Conservation (phyloP, 2,888 invertebrate species). For the Lasioglossum lativentre region DNA sequence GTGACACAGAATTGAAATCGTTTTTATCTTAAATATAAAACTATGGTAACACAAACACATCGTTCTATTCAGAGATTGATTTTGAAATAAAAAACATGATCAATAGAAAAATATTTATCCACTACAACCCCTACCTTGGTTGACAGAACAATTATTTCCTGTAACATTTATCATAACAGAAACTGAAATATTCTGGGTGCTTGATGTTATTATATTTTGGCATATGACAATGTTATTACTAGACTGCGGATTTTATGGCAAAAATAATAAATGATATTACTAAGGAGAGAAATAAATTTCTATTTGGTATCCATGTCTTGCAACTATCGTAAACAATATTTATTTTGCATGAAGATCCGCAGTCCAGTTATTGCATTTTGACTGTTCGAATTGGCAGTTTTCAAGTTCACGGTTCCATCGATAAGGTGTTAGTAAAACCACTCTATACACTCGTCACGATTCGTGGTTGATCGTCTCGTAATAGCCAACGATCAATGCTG, state of each 20-base stretch:
- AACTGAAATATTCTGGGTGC: background rate
- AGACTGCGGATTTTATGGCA: background rate
- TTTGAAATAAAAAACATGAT: background rate
- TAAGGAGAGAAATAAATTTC: too few relatives aligned
- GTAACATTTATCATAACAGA: background rate
- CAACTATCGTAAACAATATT: too few relatives aligned
- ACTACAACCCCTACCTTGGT: background rate
- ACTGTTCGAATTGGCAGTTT: background rate
- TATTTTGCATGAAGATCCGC: background rate
- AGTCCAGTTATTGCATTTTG: background rate
- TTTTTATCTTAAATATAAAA: background rate
- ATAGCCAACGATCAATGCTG: conserved; percentile 57
- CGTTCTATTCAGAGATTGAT: background rate
- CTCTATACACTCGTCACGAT: conserved; percentile 10
- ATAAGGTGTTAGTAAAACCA: background rate
- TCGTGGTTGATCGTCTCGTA: conserved; percentile 39
- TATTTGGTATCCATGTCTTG: too few relatives aligned
- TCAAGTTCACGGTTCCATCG: background rate
- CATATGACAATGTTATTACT: background rate
- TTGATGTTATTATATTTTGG: background rate
- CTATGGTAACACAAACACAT: background rate
- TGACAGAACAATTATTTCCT: background rate
- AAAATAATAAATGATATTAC: too few relatives aligned
- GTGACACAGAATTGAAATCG: background rate
- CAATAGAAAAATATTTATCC: background rate